phyloP scores from a whole-genome alignment of 2,888 invertebrate species.

The Aethes cnicana region DNA sequence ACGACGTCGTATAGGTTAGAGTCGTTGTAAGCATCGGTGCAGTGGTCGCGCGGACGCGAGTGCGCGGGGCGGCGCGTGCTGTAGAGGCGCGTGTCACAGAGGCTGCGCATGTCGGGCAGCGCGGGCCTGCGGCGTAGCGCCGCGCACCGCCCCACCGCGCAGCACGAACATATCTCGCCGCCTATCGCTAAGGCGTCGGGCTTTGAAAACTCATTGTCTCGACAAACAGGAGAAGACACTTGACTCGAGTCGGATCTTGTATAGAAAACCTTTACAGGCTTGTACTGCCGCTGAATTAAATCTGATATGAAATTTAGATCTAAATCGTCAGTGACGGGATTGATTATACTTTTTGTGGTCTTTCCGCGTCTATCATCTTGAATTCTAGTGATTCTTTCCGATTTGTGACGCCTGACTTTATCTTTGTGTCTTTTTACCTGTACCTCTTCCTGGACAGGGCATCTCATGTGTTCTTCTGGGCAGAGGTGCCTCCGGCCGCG shows the following conservation, averaged over 20 bases:
- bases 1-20: constrained; percentile 64
- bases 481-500: neutral
- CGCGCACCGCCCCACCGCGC: constrained; percentile 41
- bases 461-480: neutral
- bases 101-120: constrained; percentile 53
- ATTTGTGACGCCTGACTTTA: constrained; percentile 36
- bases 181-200: constrained; percentile 49
- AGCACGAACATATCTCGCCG: constrained; percentile 59
- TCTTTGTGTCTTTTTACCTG: constrained; percentile 37
- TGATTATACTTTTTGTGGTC: constrained; percentile 37
- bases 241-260: constrained; percentile 62
- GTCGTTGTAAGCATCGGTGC: constrained; percentile 54
- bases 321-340: constrained; percentile 33
- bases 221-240: constrained; percentile 68
- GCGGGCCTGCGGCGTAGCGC: constrained; percentile 35
- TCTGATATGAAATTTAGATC: constrained; percentile 65
- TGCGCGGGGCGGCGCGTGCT: constrained; percentile 49
- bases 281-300: constrained; percentile 67
- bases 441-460: neutral
- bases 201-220: constrained; percentile 57
- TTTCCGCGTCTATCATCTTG: constrained; percentile 41
- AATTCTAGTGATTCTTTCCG: constrained; percentile 11
- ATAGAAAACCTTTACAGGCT: constrained; percentile 61
- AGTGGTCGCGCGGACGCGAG: constrained; percentile 41
- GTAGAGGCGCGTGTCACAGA: constrained; percentile 65